These are phyloP conservation scores for Hexactinellida sp. DNA, from an alignment of 37 sponge, comb jelly and placozoan species.

Conservation along the genomic window DNA sequence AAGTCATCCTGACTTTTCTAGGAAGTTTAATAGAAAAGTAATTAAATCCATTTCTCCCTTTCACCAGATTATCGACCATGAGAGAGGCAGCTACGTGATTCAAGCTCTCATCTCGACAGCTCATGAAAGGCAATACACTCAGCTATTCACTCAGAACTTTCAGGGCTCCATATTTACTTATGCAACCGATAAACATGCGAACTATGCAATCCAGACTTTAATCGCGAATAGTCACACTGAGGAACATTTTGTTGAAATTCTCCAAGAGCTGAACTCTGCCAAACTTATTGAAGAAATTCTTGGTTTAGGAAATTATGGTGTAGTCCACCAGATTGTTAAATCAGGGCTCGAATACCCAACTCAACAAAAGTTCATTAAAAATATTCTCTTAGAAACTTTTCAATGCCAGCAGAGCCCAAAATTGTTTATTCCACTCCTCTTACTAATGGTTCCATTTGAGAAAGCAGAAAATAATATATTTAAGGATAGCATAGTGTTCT, in stretches of 20 bases:
- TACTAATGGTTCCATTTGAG: background rate
- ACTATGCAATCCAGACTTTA: background rate
- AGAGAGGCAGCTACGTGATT: background rate
- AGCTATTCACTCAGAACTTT: background rate
- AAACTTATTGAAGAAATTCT: background rate
- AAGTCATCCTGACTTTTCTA: background rate
- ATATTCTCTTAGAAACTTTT: background rate
- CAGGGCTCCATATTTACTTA: background rate
- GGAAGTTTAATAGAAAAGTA: background rate
- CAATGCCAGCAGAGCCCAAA: background rate
- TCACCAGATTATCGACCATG: background rate
- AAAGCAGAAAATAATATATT: background rate
- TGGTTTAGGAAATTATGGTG: background rate
- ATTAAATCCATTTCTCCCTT: background rate
- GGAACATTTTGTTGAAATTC: background rate
- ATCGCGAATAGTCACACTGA: constrained; percentile 10
- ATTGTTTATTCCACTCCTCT: background rate
- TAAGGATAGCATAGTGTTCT: background rate
- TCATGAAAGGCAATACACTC: background rate
- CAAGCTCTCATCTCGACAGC: background rate
- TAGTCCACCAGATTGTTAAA: background rate
- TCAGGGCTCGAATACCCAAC: background rate
- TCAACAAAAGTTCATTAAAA: background rate
- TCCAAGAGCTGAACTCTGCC: background rate
- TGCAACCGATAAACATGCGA: background rate